A percentile compares a stretch with the other conserved stretches of the same genome.
Conservation (phyloP, 2,888 invertebrate genomes). For the Sceliomorpha sp. region DNA sequence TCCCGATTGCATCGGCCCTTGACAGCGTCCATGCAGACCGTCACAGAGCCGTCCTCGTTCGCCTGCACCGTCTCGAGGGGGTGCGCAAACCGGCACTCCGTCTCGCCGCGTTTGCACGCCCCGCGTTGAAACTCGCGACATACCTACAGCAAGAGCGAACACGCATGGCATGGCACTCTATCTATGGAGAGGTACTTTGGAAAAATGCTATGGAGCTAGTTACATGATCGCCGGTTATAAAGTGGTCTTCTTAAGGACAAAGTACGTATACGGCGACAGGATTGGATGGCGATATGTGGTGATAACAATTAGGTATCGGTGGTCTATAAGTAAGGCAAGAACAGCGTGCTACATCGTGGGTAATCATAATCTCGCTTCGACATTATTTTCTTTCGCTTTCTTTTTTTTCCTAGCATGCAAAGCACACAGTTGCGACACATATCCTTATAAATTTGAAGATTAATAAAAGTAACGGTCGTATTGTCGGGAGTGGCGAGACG, state of each 20-base stretch:
- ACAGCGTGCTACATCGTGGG: slow-evolving; percentile 49
- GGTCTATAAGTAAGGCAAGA: slow-evolving; percentile 56
- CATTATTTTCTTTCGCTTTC: background rate
- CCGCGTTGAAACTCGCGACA: slow-evolving; percentile 99
- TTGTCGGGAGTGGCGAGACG: no score
- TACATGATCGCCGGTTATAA: slow-evolving; percentile 48
- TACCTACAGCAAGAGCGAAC: slow-evolving; percentile 87
- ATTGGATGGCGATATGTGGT: slow-evolving; percentile 42
- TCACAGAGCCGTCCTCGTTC: slow-evolving; percentile 99
- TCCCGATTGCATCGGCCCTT: slow-evolving; percentile 99
- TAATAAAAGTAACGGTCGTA: no score
- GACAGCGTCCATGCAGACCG: slow-evolving; percentile 99
- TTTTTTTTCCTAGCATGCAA: background rate
- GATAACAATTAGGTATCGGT: slow-evolving; percentile 52
- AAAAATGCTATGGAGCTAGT: slow-evolving; percentile 56
- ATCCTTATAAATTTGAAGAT: no score
- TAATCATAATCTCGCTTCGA: slow-evolving; percentile 5
- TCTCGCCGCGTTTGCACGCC: slow-evolving; percentile 98
- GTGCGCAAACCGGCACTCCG: slow-evolving; percentile 99
- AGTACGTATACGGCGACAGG: slow-evolving; percentile 46
- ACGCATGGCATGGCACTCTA: slow-evolving; percentile 81
- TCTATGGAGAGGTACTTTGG: slow-evolving; percentile 70
- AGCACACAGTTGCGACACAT: no score
- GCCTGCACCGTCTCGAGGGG: slow-evolving; percentile 97
- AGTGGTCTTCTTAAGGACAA: slow-evolving; percentile 27